Percentiles rank a stretch among this genome's conserved stretches.
These are phyloP conservation scores for Phyllotreta striolata DNA, from an alignment of 2,888 invertebrate species.

Conservation along the genomic window DNA sequence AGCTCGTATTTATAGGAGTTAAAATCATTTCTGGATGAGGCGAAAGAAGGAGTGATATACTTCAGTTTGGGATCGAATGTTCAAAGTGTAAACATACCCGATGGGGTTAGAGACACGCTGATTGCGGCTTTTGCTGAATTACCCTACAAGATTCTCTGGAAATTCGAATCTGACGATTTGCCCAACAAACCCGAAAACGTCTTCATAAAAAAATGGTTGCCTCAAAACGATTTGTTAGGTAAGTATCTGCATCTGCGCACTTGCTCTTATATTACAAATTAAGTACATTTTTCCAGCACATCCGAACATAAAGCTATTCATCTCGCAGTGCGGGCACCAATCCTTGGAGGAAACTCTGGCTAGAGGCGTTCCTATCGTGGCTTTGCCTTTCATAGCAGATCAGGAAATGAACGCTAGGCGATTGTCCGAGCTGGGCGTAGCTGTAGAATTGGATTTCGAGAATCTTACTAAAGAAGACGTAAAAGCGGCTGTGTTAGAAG, in stretches of 20 bases:
- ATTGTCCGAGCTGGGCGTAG: constrained; percentile 46
- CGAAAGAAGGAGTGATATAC: constrained; percentile 57
- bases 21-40: constrained; percentile 53
- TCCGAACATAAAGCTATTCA: constrained; percentile 50
- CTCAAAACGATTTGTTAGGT: constrained; percentile 62
- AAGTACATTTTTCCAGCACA: constrained; percentile 44
- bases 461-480: constrained; percentile 49
- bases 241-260: constrained; percentile 20
- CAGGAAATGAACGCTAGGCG: constrained; percentile 49
- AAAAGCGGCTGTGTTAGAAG: constrained; percentile 46
- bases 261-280: not conserved
- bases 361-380: constrained; percentile 49
- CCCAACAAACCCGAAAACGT: constrained; percentile 58
- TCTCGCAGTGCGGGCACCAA: constrained; percentile 52
- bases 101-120: constrained; percentile 51
- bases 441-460: constrained; percentile 42
- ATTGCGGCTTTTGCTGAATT: constrained; percentile 57
- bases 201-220: constrained; percentile 60
- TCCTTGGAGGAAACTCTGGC: constrained; percentile 52
- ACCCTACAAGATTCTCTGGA: constrained; percentile 61
- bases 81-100: constrained; percentile 55
- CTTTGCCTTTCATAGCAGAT: constrained; percentile 52
- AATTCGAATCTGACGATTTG: constrained; percentile 58
- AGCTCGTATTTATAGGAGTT: constrained; percentile 51
- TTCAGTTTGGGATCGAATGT: constrained; percentile 61